These are phyloP conservation scores for Argentina silus DNA, from an alignment of 2,797 vertebrate species.

Conservation along the genomic window DNA sequence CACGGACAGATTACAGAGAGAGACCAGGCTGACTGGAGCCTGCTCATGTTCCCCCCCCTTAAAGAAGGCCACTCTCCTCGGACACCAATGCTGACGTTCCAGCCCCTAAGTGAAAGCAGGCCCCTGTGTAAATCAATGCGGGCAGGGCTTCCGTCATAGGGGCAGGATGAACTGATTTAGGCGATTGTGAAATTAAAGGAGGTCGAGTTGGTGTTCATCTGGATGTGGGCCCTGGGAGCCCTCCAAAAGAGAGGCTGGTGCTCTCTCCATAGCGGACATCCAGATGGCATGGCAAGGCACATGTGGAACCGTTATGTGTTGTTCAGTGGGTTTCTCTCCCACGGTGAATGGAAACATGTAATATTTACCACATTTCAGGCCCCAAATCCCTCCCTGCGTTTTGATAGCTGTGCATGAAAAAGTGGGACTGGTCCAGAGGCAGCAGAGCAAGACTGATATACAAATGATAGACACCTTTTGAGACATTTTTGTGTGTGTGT, in stretches of 20 bases:
- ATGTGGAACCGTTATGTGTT: constrained; percentile 44
- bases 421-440: not conserved
- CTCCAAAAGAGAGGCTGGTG: not conserved
- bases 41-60: constrained; percentile 11
- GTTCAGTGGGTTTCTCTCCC: constrained; percentile 31
- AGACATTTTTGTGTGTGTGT: constrained; percentile 1
- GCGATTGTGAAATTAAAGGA: constrained; percentile 51
- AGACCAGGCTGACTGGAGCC: constrained; percentile 11
- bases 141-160: constrained; percentile 38
- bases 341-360: constrained; percentile 22
- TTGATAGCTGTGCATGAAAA: not conserved
- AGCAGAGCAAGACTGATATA: not conserved
- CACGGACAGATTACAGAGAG: constrained; percentile 14
- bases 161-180: constrained; percentile 46
- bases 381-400: not conserved
- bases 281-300: constrained; percentile 26
- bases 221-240: constrained; percentile 29
- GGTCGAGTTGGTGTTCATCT: constrained; percentile 26
- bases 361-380: constrained; percentile 27
- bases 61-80: constrained; percentile 30
- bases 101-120: constrained; percentile 48
- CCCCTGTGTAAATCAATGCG: constrained; percentile 28
- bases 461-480: not conserved
- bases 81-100: constrained; percentile 32
- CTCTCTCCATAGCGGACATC: constrained; percentile 1